phyloP scores from a whole-genome alignment of 1,140 invertebrate species.

The Lepidurus couesii region DNA sequence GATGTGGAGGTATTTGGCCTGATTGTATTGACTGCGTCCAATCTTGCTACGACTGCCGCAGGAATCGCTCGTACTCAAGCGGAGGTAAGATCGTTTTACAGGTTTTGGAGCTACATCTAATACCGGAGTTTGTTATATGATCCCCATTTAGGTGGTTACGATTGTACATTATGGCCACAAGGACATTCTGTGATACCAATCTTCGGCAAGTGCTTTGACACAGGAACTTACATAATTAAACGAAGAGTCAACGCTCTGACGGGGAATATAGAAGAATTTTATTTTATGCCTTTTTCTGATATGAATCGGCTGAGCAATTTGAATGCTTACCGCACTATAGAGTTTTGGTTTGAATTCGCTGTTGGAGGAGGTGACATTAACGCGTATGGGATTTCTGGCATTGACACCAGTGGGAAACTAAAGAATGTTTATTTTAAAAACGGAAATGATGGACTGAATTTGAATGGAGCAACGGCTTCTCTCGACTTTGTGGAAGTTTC shows the following conservation, averaged over 20 bases:
- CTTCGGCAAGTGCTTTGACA: background rate
- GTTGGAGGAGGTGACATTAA: background rate
- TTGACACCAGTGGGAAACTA: background rate
- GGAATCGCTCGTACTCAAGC: background rate
- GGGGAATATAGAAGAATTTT: background rate
- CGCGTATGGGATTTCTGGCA: background rate
- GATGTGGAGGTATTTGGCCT: background rate
- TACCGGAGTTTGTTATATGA: too few relatives aligned
- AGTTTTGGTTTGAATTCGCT: background rate
- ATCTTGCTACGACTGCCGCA: background rate
- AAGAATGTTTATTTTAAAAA: background rate
- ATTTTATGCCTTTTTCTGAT: background rate
- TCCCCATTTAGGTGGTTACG: background rate
- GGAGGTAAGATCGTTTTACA: too few relatives aligned
- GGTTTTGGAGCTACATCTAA: too few relatives aligned
- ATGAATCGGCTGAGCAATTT: background rate
- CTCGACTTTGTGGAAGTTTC: background rate
- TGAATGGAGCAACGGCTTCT: background rate
- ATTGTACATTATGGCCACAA: background rate
- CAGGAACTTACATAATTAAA: background rate
- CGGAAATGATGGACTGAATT: background rate
- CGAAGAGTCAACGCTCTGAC: background rate
- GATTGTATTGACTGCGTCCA: background rate
- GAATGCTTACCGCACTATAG: background rate
- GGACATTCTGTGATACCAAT: background rate